Percentiles rank a stretch among this genome's conserved stretches.
phyloP scores from a whole-genome alignment of 1,140 invertebrate genomes.

The Venturia canescens region DNA sequence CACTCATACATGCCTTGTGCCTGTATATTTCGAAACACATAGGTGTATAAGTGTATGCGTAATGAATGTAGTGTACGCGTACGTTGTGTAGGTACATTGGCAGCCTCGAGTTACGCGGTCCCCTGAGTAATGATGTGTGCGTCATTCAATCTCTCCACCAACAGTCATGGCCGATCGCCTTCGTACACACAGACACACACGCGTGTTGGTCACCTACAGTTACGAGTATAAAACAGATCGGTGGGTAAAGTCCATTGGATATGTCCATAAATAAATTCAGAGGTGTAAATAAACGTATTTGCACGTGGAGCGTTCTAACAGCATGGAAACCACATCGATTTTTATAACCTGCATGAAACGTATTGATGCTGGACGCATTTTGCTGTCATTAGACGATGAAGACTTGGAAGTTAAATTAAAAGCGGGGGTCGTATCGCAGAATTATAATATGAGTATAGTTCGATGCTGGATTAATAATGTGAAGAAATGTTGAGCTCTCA shows the following conservation, averaged over 20 bases:
- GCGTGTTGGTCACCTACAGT: background rate
- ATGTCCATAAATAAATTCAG: background rate
- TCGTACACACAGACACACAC: background rate
- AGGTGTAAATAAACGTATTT: background rate
- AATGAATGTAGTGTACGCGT: background rate
- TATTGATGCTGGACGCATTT: too few species aligned
- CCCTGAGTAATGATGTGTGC: conserved; percentile 59
- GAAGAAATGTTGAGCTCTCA: too few species aligned
- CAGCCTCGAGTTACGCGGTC: conserved; percentile 62
- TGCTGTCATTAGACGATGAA: too few species aligned
- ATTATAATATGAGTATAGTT: too few species aligned
- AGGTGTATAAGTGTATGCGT: too few species aligned
- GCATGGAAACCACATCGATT: too few species aligned
- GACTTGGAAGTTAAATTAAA: too few species aligned
- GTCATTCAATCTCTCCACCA: conserved; percentile 57
- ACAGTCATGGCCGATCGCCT: background rate
- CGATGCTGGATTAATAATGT: too few species aligned
- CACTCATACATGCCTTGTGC: too few species aligned
- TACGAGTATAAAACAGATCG: background rate
- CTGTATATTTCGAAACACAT: too few species aligned
- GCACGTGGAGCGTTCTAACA: background rate
- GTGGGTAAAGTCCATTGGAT: background rate
- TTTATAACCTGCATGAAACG: too few species aligned
- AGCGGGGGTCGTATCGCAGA: too few species aligned
- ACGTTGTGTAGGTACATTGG: conserved; percentile 52